Conservation (phyloP, 1,140 invertebrate species). For the Bursaphelenchus mucronatus region DNA sequence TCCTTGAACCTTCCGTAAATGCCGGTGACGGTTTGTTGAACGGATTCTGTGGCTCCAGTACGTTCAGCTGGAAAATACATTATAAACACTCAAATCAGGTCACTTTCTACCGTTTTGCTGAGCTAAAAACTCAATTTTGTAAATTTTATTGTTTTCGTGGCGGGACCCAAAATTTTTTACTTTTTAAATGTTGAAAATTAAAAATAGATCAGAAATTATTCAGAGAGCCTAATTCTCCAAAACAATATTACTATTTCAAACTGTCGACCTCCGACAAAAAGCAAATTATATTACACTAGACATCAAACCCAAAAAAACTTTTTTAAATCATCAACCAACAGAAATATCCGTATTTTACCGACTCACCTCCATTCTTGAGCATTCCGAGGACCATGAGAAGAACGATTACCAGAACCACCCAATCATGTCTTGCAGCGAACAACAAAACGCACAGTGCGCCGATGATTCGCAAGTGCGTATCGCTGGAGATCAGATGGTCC, state of each 20-base stretch:
- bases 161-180: too few species aligned
- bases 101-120: too few species aligned
- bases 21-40: constrained; percentile 54
- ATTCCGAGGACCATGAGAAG: constrained; percentile 69
- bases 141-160: too few species aligned
- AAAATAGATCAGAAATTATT: too few species aligned
- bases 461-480: constrained; percentile 69
- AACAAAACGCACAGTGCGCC: constrained; percentile 70
- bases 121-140: too few species aligned
- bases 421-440: constrained; percentile 71
- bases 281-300: too few species aligned
- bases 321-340: too few species aligned
- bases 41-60: constrained; percentile 59
- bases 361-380: constrained; percentile 6
- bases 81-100: too few species aligned
- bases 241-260: constrained; percentile 10
- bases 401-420: constrained; percentile 69
- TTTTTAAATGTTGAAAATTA: too few species aligned
- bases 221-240: too few species aligned
- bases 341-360: background rate
- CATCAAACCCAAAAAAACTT: too few species aligned
- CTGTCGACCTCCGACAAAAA: too few species aligned
- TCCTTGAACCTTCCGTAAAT: constrained; percentile 43
- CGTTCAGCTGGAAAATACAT: constrained; percentile 26
- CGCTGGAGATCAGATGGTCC: constrained; percentile 61